Conservation (phyloP, 2,113 vertebrate species). For the Erythrocebus patas region DNA sequence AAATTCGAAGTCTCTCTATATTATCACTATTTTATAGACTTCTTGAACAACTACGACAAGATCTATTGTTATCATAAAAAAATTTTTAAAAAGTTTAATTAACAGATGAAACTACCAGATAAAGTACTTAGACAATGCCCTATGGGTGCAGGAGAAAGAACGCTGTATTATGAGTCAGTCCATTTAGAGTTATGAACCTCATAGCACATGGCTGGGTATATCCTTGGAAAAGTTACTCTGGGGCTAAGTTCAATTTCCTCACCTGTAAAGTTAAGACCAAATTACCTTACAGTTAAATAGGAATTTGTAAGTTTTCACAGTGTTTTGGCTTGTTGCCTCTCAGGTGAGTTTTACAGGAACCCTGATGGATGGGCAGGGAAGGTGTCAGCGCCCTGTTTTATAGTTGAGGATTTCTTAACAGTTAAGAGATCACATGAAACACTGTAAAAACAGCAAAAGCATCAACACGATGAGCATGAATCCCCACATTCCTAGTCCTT, state of each 20-base stretch:
- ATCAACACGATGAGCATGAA: background rate
- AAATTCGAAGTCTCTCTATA: background rate
- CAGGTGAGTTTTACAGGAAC: background rate
- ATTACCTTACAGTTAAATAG: background rate
- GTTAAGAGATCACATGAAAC: background rate
- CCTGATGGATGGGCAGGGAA: background rate
- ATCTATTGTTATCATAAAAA: background rate
- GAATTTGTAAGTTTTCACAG: background rate
- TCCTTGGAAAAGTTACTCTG: background rate
- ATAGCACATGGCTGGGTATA: background rate
- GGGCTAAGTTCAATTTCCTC: background rate
- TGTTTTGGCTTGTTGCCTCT: background rate
- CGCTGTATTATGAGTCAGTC: background rate
- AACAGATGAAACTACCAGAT: background rate
- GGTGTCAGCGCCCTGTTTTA: background rate
- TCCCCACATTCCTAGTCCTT: background rate
- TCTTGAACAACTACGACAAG: background rate
- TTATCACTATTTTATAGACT: background rate
- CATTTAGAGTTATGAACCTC: background rate
- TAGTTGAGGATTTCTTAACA: background rate
- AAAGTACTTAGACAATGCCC: background rate
- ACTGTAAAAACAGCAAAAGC: background rate
- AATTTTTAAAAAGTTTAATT: background rate
- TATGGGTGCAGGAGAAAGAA: background rate
- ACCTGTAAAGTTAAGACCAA: background rate